These are phyloP conservation scores for Adelognathus sp. DNA, from an alignment of 2,888 invertebrate species.

Conservation along the genomic window DNA sequence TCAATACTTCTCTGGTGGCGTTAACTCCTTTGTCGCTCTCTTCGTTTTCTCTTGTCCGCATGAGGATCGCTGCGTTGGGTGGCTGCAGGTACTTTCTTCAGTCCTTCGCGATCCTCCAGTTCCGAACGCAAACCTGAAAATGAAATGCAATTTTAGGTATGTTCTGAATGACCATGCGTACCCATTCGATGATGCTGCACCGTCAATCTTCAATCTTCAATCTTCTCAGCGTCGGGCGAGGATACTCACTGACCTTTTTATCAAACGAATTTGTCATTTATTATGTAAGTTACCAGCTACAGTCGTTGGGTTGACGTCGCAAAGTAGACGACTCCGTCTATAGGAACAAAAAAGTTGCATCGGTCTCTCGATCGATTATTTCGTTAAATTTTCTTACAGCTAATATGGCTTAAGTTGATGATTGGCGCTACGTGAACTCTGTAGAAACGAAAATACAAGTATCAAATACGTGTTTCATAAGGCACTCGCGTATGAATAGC, in stretches of 20 bases:
- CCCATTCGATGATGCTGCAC: neutral
- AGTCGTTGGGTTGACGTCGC: neutral
- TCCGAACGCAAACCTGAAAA: constrained; percentile 56
- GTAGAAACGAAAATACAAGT: neutral
- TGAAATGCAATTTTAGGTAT: constrained; percentile 59
- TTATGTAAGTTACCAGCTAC: constrained; percentile 24
- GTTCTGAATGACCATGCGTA: constrained; percentile 33
- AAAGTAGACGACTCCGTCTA: neutral
- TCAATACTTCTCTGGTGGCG: constrained; percentile 52
- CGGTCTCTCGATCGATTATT: too few relatives aligned
- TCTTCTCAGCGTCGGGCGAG: neutral
- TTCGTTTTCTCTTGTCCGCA: neutral
- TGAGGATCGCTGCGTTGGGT: neutral
- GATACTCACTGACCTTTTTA: constrained; percentile 35
- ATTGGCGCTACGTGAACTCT: too few relatives aligned
- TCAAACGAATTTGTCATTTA: constrained; percentile 23
- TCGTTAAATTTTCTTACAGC: neutral
- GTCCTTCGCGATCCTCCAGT: neutral
- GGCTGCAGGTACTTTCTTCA: neutral
- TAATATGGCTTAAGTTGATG: too few relatives aligned
- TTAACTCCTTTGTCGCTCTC: constrained; percentile 17
- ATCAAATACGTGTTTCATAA: neutral
- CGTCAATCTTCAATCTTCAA: neutral
- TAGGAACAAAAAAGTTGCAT: neutral
- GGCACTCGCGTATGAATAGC: constrained; percentile 28